Evolutionary conservation across 2,888 invertebrate genomes (phyloP).

Genomic region (Proisotoma minuta): DNA sequence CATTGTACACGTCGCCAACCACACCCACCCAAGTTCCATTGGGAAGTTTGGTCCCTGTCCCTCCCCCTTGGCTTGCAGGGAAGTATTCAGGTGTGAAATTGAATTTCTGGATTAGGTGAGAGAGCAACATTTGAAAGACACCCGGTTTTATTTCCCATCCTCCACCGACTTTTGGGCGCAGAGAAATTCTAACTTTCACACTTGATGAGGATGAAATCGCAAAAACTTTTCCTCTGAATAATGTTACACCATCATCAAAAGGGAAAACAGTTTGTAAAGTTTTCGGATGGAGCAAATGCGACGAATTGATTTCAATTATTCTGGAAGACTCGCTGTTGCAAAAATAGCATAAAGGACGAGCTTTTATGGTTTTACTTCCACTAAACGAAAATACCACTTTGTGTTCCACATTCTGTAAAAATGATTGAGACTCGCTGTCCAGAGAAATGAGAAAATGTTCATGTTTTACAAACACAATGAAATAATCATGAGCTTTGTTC

Average conservation of each 20-base stretch:
- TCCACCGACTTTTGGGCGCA: background rate
- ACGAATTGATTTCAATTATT: background rate
- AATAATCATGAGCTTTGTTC: background rate
- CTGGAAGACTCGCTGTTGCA: background rate
- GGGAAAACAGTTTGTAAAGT: background rate
- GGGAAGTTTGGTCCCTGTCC: conserved; percentile 12
- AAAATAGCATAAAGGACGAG: background rate
- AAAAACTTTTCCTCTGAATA: background rate
- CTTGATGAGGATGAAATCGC: background rate
- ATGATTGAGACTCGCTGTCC: background rate
- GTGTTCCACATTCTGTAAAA: background rate
- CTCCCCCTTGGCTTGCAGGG: conserved; percentile 23
- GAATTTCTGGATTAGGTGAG: conserved; percentile 1
- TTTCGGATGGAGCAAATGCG: background rate
- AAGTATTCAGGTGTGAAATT: conserved; percentile 24
- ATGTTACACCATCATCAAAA: background rate
- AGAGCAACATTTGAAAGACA: background rate
- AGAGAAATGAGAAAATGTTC: background rate
- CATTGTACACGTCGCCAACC: conserved; percentile 24
- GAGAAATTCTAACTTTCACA: background rate
- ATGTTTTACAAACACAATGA: background rate
- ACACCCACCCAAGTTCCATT: conserved; percentile 32
- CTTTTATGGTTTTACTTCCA: background rate
- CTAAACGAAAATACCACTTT: background rate
- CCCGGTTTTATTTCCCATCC: conserved; percentile 5